Percentiles rank a stretch among this genome's conserved stretches.
phyloP scores from a whole-genome alignment of 2,113 vertebrate genomes.

The Tachysurus fulvidraco region DNA sequence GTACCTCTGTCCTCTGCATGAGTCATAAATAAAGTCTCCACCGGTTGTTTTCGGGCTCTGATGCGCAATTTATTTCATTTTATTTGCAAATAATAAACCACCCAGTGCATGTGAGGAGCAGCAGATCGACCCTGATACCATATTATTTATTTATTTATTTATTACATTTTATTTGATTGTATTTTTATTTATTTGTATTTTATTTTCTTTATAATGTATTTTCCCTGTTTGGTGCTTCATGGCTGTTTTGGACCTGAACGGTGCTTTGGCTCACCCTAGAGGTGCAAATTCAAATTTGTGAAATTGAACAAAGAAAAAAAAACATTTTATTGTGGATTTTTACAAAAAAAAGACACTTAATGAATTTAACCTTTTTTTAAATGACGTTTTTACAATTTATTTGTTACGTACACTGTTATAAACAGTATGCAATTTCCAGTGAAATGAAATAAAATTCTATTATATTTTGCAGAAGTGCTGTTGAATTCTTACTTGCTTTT shows the following conservation, averaged over 20 bases:
- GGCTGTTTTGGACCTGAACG: background rate
- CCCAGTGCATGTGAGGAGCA: background rate
- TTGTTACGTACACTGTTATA: background rate
- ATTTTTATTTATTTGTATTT: background rate
- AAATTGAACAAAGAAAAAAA: background rate
- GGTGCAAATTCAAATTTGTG: constrained; percentile 4
- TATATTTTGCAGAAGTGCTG: background rate
- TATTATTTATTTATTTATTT: background rate
- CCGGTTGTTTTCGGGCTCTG: background rate
- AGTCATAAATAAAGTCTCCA: background rate
- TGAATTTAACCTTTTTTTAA: background rate
- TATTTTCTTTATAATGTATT: background rate
- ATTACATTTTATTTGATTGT: background rate
- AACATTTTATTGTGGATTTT: background rate
- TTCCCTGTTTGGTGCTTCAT: background rate
- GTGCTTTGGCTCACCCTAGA: constrained; percentile 24
- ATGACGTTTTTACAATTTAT: background rate
- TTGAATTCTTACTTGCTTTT: too few relatives aligned
- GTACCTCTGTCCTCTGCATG: background rate
- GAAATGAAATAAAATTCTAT: background rate
- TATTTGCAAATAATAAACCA: background rate
- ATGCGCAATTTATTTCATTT: background rate
- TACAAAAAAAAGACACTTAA: background rate
- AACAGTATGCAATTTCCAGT: too few relatives aligned
- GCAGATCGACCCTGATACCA: background rate